Evolutionary conservation across 2,888 invertebrate genomes (phyloP), one percentile per base, ranked within the genome.

Genomic region (Melieria omissa): DNA sequence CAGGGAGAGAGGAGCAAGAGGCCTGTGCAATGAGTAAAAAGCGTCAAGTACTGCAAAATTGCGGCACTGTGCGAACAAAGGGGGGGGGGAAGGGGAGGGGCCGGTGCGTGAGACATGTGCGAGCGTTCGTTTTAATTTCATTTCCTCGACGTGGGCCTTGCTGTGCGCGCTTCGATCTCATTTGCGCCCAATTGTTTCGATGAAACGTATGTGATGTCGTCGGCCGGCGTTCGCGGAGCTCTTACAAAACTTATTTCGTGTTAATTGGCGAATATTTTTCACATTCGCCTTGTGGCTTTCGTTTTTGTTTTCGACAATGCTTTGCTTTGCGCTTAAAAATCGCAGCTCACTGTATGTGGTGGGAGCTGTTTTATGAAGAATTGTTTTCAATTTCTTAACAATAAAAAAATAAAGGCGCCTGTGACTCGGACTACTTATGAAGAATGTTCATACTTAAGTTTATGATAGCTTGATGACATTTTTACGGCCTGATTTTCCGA

Each of bases 241-340:
- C n/a, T n/a, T 64, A 14, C 54, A 69, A 16, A 52, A 14, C 14
- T 44, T 64, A 14, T 54, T 58, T 61, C 46, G 55, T 67, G 71
- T 71, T 71, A 71, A 71, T 71, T 71, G 66, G 62, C 62, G 49
- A 63, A 42, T 54, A 60, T 66, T 71, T 62, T 62, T 66, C 66
- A 46, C 62, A 60, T 61, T 12, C 12, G 52, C 61, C n/a, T 47
- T 29, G 58, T 9, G 12, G 4, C 8, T 5, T 54, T 49, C 41
- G 5, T 5, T 68, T 46, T 49, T 16, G 41, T 16, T 10, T 44
- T 16, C 12, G 44, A 41, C 14, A 14, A 14, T 7, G 44, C 14
- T 16, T 16, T 44, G 44, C 45, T 14, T 41, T 42, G 14, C 14
- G n/a, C 1, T 58, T 58, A 54, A 66, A 29, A 29, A 12, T 4